Percentiles rank a stretch among this genome's conserved stretches.
phyloP scores from a whole-genome alignment of 2,797 vertebrate species.

The Taeniopygia guttata region DNA sequence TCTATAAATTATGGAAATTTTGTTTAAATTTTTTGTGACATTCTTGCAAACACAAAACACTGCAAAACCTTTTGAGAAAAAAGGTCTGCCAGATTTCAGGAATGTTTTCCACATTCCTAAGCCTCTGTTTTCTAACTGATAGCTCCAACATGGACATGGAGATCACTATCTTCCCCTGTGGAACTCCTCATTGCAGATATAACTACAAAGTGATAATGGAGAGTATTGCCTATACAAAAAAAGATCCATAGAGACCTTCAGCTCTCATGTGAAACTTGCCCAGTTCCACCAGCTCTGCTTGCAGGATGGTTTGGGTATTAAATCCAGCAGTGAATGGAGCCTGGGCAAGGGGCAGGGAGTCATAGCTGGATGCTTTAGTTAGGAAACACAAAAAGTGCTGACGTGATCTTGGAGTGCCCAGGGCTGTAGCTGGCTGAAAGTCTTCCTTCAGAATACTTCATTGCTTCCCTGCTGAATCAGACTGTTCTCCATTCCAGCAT shows the following conservation, averaged over 20 bases:
- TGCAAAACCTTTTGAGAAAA: background rate
- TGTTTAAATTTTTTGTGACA: background rate
- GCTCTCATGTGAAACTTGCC: background rate
- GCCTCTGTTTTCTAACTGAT: background rate
- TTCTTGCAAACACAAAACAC: background rate
- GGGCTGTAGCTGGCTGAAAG: background rate
- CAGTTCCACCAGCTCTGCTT: background rate
- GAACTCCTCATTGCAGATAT: background rate
- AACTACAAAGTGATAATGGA: background rate
- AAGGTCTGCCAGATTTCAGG: background rate
- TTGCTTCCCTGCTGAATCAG: background rate
- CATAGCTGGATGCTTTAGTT: background rate
- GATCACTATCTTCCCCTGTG: background rate
- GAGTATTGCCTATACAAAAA: background rate
- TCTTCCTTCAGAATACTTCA: background rate
- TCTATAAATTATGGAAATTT: background rate
- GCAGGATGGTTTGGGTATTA: background rate
- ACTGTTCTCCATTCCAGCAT: background rate
- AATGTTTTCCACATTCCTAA: background rate
- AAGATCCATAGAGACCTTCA: background rate
- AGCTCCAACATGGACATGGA: accelerated
- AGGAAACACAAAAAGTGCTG: background rate
- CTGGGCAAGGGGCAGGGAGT: background rate
- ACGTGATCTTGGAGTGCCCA: background rate
- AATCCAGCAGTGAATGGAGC: background rate